Base-by-base conservation (phyloP, 30 jellyfish, hydroid and myxozoan genomes). In the Hydractinia symbiolongicarpus region DNA sequence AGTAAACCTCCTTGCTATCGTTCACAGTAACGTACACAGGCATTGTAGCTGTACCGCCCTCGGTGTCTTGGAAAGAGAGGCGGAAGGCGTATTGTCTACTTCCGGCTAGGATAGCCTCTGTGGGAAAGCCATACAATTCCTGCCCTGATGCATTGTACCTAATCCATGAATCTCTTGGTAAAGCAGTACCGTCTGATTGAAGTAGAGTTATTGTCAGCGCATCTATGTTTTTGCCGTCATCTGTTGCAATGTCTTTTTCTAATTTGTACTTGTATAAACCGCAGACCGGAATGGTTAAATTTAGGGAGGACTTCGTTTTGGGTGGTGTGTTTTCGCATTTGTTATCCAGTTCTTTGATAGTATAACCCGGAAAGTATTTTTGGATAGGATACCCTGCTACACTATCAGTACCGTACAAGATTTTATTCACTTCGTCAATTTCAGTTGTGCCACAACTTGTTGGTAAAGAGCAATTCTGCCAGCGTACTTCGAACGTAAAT, bases 161-260 rank as follows among this genome's bases (percentile, higher is more conserved):
- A 17, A 91, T 78, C 98, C 96, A 86, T 5, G 98, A 91, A 74
- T 91, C 86, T 15, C 81, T 74, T 5, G 96, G 95, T 5, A 91
- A n/a, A 7, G 17, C 49, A 16, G 44, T 52, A 11, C 94, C 96
- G 76, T 91, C 89, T 20, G 79, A 6, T 54, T 53, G 67, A 56
- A 77, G 58, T 16, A 91, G 14, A 5, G 82, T 53, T 10, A 89
- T 83, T 11, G 74, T 61, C 60, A 88, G 72, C 49, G 82, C 73
- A 78, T 52, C 54, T 81, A 81, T 79, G 11, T 73, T 15, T 15
- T 85, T 88, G 54, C 87, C 95, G 55, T 78, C 76, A 70, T 89
- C 94, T 13, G 81, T 51, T 8, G 92, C 94, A 40, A 86, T 73
- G 52, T 75, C 81, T 10, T 64, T 81, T n/a, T 93, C 89, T 55